These are phyloP conservation scores for Mastomys coucha DNA, from an alignment of 2,113 vertebrate genomes.

Conservation along the genomic window DNA sequence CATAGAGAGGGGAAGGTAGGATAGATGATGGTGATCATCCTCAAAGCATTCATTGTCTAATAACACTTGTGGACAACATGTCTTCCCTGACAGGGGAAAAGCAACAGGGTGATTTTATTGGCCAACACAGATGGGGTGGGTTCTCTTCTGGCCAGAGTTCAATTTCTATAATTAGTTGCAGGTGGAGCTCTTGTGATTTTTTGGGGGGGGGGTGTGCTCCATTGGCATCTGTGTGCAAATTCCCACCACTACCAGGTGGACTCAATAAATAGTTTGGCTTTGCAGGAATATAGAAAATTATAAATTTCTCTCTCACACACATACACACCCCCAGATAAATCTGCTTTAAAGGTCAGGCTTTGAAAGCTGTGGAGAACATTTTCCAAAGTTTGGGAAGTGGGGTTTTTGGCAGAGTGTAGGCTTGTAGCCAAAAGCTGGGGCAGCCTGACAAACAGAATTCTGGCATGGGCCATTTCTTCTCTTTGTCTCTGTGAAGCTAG, in stretches of 20 bases:
- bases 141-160: constrained; percentile 63
- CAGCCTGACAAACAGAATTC: constrained; percentile 62
- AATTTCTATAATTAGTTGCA: constrained; percentile 79
- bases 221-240: constrained; percentile 76
- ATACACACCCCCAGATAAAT: constrained; percentile 13
- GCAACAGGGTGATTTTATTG: constrained; percentile 59
- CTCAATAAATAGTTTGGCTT: constrained; percentile 69
- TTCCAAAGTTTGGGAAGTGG: constrained; percentile 65
- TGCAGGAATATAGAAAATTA: constrained; percentile 69
- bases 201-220: constrained; percentile 30
- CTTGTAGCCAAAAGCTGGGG: constrained; percentile 45
- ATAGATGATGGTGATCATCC: neutral
- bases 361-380: constrained; percentile 70
- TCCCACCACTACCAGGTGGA: constrained; percentile 59
- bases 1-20: neutral
- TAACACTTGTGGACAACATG: constrained; percentile 49
- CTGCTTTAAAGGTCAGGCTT: constrained; percentile 74
- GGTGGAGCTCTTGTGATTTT: constrained; percentile 60
- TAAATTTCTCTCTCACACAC: constrained; percentile 49
- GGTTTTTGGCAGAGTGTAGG: constrained; percentile 61
- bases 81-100: constrained; percentile 58
- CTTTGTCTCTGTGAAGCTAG: constrained; percentile 26
- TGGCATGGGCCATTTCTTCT: constrained; percentile 43
- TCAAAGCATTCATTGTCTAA: constrained; percentile 42
- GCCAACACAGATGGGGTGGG: constrained; percentile 66